Conservation (phyloP, 2,113 vertebrate species). For the Gyps fulvus region DNA sequence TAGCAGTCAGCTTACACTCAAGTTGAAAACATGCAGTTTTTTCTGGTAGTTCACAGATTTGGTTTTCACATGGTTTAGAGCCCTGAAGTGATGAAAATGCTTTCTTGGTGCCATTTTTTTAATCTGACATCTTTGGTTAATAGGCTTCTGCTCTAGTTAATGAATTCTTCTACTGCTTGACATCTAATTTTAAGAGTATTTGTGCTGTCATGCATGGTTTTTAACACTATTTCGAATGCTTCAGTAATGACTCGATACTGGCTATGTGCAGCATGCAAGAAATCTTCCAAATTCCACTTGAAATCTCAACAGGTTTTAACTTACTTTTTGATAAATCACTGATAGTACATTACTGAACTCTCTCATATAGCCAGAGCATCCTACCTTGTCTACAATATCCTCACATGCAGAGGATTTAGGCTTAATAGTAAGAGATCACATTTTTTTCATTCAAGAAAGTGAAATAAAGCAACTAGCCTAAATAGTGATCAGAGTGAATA, state of each 20-base stretch:
- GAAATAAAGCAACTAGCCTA: background rate
- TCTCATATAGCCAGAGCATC: background rate
- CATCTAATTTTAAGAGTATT: background rate
- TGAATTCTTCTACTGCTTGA: background rate
- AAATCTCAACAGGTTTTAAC: background rate
- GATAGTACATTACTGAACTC: background rate
- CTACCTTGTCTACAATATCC: background rate
- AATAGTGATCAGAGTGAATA: background rate
- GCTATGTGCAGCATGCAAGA: background rate
- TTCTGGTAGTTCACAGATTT: background rate
- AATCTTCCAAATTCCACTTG: background rate
- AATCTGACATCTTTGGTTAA: background rate
- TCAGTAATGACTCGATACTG: background rate
- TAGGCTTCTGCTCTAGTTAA: background rate
- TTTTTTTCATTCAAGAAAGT: background rate
- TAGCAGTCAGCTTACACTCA: background rate
- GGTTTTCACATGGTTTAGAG: background rate
- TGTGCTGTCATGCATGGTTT: background rate
- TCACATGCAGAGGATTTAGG: background rate
- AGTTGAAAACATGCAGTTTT: background rate
- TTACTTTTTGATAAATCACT: background rate
- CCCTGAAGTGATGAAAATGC: background rate
- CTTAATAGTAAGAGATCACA: background rate
- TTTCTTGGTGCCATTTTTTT: background rate
- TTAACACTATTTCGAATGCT: background rate